A percentile compares a stretch with the other conserved stretches of the same genome.
phyloP scores from a whole-genome alignment of 2,113 vertebrate genomes.

The Nothobranchius furzeri region DNA sequence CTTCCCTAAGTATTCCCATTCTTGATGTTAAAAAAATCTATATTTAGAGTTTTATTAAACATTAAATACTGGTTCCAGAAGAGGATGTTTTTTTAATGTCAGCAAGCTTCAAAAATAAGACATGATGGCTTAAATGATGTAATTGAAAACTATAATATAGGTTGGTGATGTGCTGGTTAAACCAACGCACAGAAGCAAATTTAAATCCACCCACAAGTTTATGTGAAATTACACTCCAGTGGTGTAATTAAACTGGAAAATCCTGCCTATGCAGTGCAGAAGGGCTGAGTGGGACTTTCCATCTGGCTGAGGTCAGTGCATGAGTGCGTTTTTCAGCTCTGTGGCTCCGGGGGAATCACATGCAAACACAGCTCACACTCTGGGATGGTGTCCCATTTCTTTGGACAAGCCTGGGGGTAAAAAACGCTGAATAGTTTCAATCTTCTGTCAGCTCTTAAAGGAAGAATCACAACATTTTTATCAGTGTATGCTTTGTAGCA shows the following conservation, averaged over 20 bases:
- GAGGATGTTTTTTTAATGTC: background rate
- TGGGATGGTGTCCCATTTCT: slow-evolving; percentile 62
- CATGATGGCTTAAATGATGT: background rate
- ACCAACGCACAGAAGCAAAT: slow-evolving; percentile 32
- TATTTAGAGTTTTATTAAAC: background rate
- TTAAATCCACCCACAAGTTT: slow-evolving; percentile 46
- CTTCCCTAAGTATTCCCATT: too few species aligned
- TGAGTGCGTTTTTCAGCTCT: slow-evolving; percentile 38
- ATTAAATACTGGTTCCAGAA: too few species aligned
- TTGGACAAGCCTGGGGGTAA: slow-evolving; percentile 33
- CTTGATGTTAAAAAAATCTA: too few species aligned
- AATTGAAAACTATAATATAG: slow-evolving; percentile 26
- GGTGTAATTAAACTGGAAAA: slow-evolving; percentile 60
- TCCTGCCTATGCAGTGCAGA: slow-evolving; percentile 22
- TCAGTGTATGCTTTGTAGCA: slow-evolving; percentile 6
- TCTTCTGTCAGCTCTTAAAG: slow-evolving; percentile 22
- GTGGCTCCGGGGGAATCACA: slow-evolving; percentile 37
- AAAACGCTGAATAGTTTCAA: slow-evolving; percentile 31
- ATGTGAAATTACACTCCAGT: slow-evolving; percentile 59
- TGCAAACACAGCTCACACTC: slow-evolving; percentile 36
- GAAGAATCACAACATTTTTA: slow-evolving; percentile 3
- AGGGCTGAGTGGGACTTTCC: slow-evolving; percentile 61
- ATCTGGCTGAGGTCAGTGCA: slow-evolving; percentile 44
- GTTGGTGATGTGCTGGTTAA: slow-evolving; percentile 19
- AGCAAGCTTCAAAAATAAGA: background rate